Percentiles rank a stretch among this genome's conserved stretches.
These are phyloP conservation scores for Drosophila repletoides DNA, from an alignment of 1,140 invertebrate species.

Conservation along the genomic window DNA sequence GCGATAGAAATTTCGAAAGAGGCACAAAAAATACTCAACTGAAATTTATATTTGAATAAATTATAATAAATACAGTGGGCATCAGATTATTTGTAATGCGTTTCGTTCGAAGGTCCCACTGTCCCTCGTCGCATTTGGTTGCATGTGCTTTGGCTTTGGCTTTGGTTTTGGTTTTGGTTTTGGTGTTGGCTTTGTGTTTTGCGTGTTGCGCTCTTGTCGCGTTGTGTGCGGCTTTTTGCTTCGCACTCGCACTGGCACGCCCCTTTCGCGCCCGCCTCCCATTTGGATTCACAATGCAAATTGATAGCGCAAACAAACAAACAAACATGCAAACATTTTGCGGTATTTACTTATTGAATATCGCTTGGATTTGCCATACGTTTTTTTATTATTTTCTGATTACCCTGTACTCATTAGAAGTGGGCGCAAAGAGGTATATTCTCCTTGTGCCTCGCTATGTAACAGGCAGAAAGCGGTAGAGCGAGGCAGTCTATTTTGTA, in stretches of 20 bases:
- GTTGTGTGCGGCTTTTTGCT: slow-evolving; percentile 16
- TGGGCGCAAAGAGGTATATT: not conserved
- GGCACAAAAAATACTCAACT: too few relatives aligned
- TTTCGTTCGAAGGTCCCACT: too few relatives aligned
- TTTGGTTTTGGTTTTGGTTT: slow-evolving; percentile 12
- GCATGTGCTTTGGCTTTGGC: slow-evolving; percentile 40
- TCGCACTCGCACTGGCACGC: not conserved
- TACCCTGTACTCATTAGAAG: not conserved
- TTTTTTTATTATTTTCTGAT: slow-evolving; percentile 38
- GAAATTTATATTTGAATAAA: too few relatives aligned
- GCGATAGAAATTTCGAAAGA: too few relatives aligned
- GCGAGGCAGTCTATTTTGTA: too few relatives aligned
- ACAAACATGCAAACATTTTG: slow-evolving; percentile 67
- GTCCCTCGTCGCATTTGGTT: slow-evolving; percentile 45
- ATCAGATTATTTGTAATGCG: too few relatives aligned
- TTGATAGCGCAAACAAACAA: slow-evolving; percentile 58
- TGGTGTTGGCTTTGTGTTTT: slow-evolving; percentile 4
- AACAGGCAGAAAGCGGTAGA: too few relatives aligned
- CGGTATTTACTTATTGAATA: slow-evolving; percentile 65
- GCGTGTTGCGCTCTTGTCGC: not conserved
- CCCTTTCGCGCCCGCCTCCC: too few relatives aligned
- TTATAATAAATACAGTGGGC: too few relatives aligned
- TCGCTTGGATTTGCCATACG: slow-evolving; percentile 41
- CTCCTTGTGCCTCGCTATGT: too few relatives aligned
- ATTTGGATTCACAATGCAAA: slow-evolving; percentile 51